Conservation (phyloP, 2,113 vertebrate species). For the Athene cunicularia region DNA sequence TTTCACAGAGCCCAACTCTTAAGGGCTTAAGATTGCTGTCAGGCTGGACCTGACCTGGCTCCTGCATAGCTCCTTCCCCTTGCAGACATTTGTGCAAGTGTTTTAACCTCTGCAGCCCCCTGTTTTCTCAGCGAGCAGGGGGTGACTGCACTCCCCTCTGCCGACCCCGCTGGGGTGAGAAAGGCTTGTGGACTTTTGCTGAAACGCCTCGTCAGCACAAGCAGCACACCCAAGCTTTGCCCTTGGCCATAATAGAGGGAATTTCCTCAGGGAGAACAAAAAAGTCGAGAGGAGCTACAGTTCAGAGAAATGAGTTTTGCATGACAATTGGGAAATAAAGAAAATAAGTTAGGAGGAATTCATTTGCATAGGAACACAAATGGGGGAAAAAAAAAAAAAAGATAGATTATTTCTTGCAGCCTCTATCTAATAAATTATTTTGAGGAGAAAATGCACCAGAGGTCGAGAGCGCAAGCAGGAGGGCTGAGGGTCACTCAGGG, state of each 20-base stretch:
- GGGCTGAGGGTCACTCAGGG: not conserved
- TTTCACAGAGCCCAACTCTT: not conserved
- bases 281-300: not conserved
- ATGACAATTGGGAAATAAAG: constrained; percentile 34
- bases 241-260: not conserved
- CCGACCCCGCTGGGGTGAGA: not conserved
- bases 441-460: constrained; percentile 25
- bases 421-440: constrained; percentile 45
- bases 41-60: not conserved
- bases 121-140: not conserved
- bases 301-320: constrained; percentile 27
- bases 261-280: not conserved
- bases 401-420: constrained; percentile 9
- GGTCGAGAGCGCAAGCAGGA: not conserved
- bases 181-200: not conserved
- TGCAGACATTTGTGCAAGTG: accelerated
- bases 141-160: not conserved
- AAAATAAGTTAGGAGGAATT: constrained; percentile 37
- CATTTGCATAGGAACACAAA: constrained; percentile 12
- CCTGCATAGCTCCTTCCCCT: not conserved
- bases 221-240: not conserved
- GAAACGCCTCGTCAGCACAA: not conserved
- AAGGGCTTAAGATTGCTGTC: not conserved
- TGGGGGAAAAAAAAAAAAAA: not conserved
- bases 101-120: not conserved